A percentile compares a stretch with the other conserved stretches of the same genome.
phyloP scores from a whole-genome alignment of 2,888 invertebrate genomes.

The Empis livida region DNA sequence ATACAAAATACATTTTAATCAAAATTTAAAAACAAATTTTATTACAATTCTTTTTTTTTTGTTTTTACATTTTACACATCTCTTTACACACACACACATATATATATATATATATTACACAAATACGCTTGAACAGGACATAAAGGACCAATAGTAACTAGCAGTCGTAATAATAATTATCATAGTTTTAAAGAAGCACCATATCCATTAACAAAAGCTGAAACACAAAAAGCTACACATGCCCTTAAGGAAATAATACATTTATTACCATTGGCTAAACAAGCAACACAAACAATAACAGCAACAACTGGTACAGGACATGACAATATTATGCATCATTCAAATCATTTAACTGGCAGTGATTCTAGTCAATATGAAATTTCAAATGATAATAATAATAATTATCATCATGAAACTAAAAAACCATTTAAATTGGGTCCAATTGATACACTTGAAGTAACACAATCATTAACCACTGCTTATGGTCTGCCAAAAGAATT shows the following conservation, averaged over 20 bases:
- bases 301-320: background rate
- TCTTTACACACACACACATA: no score
- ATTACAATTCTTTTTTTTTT: no score
- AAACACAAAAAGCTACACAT: constrained; percentile 8
- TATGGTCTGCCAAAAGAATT: constrained; percentile 17
- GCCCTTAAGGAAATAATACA: constrained; percentile 12
- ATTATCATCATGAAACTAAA: no score
- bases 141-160: background rate
- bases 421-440: constrained; percentile 14
- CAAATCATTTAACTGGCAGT: no score
- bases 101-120: background rate
- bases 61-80: no score
- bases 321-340: no score
- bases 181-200: no score
- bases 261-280: constrained; percentile 8
- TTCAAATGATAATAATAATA: no score
- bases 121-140: background rate
- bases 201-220: background rate
- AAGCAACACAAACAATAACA: background rate
- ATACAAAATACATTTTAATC: no score
- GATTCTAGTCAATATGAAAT: no score
- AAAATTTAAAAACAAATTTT: no score
- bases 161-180: no score
- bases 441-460: constrained; percentile 29
- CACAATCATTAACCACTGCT: constrained; percentile 31